Percentiles rank a stretch among this genome's conserved stretches.
Conservation (phyloP, 2,888 invertebrate species). For the Leptodirus hochenwartii region DNA sequence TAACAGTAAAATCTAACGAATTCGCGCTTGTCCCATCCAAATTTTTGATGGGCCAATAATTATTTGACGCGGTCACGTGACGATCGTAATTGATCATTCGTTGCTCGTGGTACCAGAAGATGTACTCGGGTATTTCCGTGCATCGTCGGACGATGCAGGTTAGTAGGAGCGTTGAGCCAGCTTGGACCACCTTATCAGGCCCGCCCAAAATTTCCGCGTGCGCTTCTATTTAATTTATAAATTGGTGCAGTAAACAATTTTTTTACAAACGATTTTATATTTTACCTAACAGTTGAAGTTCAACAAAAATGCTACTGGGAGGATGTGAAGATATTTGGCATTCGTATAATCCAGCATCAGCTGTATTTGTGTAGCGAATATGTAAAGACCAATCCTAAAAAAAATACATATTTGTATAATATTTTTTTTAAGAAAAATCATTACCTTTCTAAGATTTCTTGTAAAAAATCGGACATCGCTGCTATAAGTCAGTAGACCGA, state of each 20-base stretch:
- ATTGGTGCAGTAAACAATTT: not conserved
- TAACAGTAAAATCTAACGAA: no score
- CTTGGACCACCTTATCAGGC: conserved; percentile 50
- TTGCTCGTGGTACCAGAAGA: conserved; percentile 71
- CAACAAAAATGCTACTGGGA: conserved; percentile 44
- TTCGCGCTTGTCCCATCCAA: conserved; percentile 38
- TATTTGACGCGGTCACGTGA: no score
- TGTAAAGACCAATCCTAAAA: conserved; percentile 47
- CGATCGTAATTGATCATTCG: conserved; percentile 77
- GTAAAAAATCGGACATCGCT: conserved; percentile 47
- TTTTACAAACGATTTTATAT: not conserved
- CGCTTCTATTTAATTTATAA: conserved; percentile 40
- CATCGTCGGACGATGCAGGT: conserved; percentile 50
- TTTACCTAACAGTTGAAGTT: conserved; percentile 43
- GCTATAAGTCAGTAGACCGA: conserved; percentile 43
- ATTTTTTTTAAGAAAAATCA: conserved; percentile 22
- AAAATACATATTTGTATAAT: conserved; percentile 8
- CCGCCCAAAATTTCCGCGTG: conserved; percentile 51
- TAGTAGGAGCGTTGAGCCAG: conserved; percentile 49
- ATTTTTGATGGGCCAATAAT: no score
- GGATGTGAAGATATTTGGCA: conserved; percentile 50
- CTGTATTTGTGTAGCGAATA: conserved; percentile 39
- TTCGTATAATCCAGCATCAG: conserved; percentile 47
- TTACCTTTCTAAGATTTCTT: conserved; percentile 37
- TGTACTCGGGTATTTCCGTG: conserved; percentile 50